A percentile compares a stretch with the other conserved stretches of the same genome.
phyloP scores from a whole-genome alignment of 2,888 invertebrate species.

The Tachina fera region DNA sequence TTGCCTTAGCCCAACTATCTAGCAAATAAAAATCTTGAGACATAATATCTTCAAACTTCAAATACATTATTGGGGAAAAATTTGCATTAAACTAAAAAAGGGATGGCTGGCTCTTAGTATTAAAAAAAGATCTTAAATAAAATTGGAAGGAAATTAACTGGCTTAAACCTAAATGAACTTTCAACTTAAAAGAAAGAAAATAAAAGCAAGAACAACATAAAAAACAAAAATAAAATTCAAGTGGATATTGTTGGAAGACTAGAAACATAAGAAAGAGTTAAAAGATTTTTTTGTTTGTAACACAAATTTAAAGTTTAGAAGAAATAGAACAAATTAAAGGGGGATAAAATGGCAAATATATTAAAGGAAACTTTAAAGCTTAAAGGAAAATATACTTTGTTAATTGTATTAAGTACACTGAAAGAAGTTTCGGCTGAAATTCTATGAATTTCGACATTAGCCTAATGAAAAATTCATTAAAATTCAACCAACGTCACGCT shows the following conservation, averaged over 20 bases:
- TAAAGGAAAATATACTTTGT: neutral
- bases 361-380: neutral
- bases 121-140: too few species aligned
- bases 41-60: constrained; percentile 48
- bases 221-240: neutral
- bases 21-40: constrained; percentile 49
- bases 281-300: neutral
- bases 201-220: neutral
- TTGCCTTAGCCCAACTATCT: constrained; percentile 17
- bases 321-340: neutral
- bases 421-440: too few species aligned
- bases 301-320: neutral
- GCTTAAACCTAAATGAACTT: constrained; percentile 38
- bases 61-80: constrained; percentile 44
- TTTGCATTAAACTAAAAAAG: constrained; percentile 32
- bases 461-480: too few species aligned
- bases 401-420: too few species aligned
- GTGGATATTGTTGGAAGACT: neutral
- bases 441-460: too few species aligned
- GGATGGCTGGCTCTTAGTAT: neutral
- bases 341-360: neutral
- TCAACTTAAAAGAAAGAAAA: neutral
- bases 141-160: constrained; percentile 29
- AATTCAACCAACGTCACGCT: too few species aligned
- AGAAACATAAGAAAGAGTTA: neutral